Evolutionary conservation across 1,140 invertebrate genomes (phyloP).

Genomic region (Trinorchestia longiramus): DNA sequence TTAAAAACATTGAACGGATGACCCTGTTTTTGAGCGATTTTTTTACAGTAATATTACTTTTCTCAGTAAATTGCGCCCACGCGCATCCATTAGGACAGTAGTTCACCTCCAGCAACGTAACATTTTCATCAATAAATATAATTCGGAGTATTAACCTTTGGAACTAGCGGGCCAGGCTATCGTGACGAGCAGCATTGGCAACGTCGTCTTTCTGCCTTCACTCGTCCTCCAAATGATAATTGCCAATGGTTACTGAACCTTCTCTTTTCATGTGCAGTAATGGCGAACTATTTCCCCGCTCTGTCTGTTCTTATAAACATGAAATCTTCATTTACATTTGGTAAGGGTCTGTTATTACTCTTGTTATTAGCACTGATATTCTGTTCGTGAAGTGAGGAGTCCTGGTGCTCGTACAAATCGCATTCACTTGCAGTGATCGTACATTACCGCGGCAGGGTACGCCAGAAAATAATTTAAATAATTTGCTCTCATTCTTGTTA

Average conservation of each 20-base stretch:
- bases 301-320: neutral
- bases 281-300: neutral
- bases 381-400: neutral
- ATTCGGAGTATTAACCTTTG: neutral
- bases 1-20: neutral
- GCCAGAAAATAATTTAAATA: neutral
- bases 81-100: neutral
- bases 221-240: neutral
- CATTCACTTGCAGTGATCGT: neutral
- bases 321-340: neutral
- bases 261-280: neutral
- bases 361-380: neutral
- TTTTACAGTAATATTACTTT: neutral
- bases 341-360: neutral
- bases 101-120: neutral
- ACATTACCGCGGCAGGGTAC: neutral
- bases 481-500: neutral
- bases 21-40: neutral
- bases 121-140: conserved; percentile 2
- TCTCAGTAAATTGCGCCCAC: neutral
- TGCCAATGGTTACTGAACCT: neutral
- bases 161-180: neutral
- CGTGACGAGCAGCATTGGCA: neutral
- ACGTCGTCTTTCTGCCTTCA: neutral
- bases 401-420: neutral